Percentiles rank a stretch among this genome's conserved stretches.
phyloP scores from a whole-genome alignment of 2,888 invertebrate species.

The Caenorhabditis sulstoni region DNA sequence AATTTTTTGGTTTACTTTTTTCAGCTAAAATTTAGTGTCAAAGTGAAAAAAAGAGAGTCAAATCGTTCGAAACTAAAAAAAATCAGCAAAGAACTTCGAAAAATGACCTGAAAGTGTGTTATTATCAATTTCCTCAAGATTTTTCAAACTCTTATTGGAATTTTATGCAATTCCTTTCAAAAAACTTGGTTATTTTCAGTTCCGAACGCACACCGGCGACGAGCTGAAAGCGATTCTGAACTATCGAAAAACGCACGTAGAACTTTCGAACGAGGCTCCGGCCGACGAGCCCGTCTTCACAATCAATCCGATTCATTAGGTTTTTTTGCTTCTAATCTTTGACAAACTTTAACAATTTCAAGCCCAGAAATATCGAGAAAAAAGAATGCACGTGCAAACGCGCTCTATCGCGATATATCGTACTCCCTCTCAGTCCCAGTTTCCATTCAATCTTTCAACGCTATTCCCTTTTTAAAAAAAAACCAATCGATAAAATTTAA shows the following conservation, averaged over 20 bases:
- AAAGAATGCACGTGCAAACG: too few relatives aligned
- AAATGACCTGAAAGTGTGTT: too few relatives aligned
- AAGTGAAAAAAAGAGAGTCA: too few relatives aligned
- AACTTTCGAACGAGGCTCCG: constrained; percentile 73
- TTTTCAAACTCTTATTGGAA: too few relatives aligned
- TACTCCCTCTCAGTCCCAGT: not conserved
- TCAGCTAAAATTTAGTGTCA: too few relatives aligned
- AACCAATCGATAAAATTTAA: constrained; percentile 2
- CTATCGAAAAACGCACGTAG: constrained; percentile 72
- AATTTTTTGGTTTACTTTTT: too few relatives aligned
- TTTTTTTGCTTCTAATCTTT: constrained; percentile 13
- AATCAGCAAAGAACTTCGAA: too few relatives aligned
- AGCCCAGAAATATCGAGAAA: too few relatives aligned
- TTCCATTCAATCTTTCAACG: not conserved
- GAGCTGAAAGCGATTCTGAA: constrained; percentile 77
- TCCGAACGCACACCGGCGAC: constrained; percentile 72
- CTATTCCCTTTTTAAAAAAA: too few relatives aligned
- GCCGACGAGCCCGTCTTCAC: constrained; percentile 68
- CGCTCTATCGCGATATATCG: too few relatives aligned
- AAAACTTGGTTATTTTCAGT: constrained; percentile 71
- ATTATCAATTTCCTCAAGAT: too few relatives aligned
- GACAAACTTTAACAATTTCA: not conserved
- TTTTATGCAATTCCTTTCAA: not conserved
- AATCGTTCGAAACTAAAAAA: too few relatives aligned
- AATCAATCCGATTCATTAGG: constrained; percentile 49